Percentiles rank a stretch among this genome's conserved stretches.
Conservation (phyloP, 2,888 invertebrate species). For the Cremastobaeus sp. region DNA sequence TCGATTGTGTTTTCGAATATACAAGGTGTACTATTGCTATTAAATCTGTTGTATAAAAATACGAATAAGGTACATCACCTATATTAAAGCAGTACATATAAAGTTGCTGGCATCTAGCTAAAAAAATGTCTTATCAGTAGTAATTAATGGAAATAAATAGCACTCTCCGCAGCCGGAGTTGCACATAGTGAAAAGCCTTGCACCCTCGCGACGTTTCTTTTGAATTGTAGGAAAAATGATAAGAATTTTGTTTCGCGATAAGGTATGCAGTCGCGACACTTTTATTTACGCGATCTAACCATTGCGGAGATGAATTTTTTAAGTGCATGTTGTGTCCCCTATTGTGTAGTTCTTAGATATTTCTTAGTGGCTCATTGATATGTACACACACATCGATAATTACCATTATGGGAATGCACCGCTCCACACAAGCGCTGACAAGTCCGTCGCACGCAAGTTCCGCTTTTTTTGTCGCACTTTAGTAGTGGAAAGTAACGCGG, state of each 20-base stretch:
- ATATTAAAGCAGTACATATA: too few relatives aligned
- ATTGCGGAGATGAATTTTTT: constrained; percentile 37
- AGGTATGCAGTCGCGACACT: constrained; percentile 1
- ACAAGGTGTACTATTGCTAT: too few relatives aligned
- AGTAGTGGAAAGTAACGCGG: constrained; percentile 39
- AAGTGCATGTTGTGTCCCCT: constrained; percentile 34
- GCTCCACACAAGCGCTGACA: constrained; percentile 47
- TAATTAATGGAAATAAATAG: too few relatives aligned
- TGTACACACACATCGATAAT: constrained; percentile 48
- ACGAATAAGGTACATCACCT: too few relatives aligned
- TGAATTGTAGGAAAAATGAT: neutral
- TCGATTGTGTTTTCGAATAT: too few relatives aligned
- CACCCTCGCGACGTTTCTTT: neutral
- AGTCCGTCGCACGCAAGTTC: constrained; percentile 60
- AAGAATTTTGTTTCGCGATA: constrained; percentile 4
- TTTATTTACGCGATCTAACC: constrained; percentile 33
- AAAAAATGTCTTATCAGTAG: too few relatives aligned
- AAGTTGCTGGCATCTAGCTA: too few relatives aligned
- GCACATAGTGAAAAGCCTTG: too few relatives aligned
- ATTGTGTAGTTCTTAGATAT: constrained; percentile 43
- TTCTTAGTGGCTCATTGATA: constrained; percentile 50
- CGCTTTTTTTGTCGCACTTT: constrained; percentile 53
- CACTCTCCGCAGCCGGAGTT: too few relatives aligned
- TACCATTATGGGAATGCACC: constrained; percentile 58
- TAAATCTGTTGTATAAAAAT: too few relatives aligned